phyloP scores from a whole-genome alignment of 2,888 invertebrate species.

The Laspeyria flexula region DNA sequence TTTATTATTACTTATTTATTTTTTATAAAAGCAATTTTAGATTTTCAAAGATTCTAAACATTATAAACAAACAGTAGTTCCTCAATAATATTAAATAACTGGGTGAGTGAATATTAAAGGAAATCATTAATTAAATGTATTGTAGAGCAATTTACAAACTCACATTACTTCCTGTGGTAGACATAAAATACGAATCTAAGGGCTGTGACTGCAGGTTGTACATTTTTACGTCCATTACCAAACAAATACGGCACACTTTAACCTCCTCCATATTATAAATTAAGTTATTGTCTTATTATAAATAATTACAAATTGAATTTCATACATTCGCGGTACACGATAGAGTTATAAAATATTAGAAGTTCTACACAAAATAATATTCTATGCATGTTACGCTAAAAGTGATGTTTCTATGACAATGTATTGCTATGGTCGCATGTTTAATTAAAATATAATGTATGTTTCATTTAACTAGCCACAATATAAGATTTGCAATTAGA shows the following conservation, averaged over 20 bases:
- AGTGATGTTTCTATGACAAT: neutral
- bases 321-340: conserved; percentile 63
- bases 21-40: no score
- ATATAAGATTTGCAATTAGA: neutral
- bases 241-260: conserved; percentile 74
- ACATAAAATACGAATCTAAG: conserved; percentile 62
- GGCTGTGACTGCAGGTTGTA: conserved; percentile 59
- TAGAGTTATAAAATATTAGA: conserved; percentile 78
- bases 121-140: neutral
- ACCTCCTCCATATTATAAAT: conserved; percentile 60
- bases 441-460: neutral
- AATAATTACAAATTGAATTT: conserved; percentile 45
- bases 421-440: neutral
- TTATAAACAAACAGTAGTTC: no score
- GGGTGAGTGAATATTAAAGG: neutral
- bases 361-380: conserved; percentile 50
- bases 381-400: conserved; percentile 3
- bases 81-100: neutral
- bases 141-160: conserved; percentile 40
- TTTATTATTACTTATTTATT: no score
- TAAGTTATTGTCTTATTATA: conserved; percentile 11
- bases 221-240: conserved; percentile 67
- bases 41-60: no score
- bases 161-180: conserved; percentile 65
- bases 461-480: neutral